Conservation (phyloP, 2,113 vertebrate genomes). For the Turnix velox region DNA sequence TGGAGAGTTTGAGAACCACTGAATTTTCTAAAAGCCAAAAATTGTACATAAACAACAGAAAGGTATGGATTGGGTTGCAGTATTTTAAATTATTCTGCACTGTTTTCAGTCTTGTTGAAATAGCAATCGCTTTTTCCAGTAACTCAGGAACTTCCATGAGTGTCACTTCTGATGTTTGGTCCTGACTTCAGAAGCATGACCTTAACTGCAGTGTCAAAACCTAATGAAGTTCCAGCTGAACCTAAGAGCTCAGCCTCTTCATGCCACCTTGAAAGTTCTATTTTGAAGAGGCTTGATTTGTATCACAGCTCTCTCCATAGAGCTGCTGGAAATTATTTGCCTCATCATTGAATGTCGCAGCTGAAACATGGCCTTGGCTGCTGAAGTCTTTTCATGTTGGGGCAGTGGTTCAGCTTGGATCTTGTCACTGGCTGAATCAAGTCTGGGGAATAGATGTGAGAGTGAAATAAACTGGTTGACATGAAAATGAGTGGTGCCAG, state of each 20-base stretch:
- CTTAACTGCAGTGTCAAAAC: neutral
- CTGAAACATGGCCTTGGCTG: neutral
- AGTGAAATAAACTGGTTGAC: neutral
- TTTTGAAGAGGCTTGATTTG: accelerated
- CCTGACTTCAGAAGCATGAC: neutral
- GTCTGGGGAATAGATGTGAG: neutral
- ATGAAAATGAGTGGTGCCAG: neutral
- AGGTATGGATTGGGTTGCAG: neutral
- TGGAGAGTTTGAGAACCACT: neutral
- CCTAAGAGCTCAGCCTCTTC: neutral
- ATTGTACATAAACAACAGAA: neutral
- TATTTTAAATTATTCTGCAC: neutral
- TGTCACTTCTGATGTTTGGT: neutral
- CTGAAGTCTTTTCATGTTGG: neutral
- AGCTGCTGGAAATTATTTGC: neutral
- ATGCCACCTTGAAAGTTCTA: accelerated
- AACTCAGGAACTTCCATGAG: neutral
- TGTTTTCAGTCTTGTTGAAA: neutral
- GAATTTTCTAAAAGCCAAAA: neutral
- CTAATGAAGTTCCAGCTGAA: neutral
- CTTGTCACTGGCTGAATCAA: neutral
- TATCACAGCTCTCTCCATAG: neutral
- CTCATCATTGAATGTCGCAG: neutral
- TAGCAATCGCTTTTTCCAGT: neutral
- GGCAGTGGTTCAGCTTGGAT: neutral